Evolutionary conservation across 2,797 vertebrate species (phyloP), one percentile per base, ranked within the genome.

Genomic region (Fratercula arctica): DNA sequence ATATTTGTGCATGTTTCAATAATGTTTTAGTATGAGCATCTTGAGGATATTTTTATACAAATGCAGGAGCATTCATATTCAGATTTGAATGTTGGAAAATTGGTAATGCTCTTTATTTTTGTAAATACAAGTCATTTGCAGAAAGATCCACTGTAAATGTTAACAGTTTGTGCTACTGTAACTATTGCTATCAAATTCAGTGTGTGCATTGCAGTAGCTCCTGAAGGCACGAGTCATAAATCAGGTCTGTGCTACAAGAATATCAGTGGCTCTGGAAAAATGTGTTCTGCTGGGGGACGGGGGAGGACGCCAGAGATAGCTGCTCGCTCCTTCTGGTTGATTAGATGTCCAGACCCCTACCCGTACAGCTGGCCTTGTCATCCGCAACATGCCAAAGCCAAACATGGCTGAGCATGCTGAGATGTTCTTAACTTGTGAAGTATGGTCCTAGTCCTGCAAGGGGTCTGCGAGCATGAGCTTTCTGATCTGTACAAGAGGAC

Each of bases 211-310:
- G 68, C 89, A 53, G 84, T 50, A 82, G 41, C 84, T 96, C 75
- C 39, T 63, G 85, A 69, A 85, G 77, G 56, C 74, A 63, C 50
- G 19, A 8, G 21, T 63, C 56, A 64, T 93, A 85, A 93, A 74
- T 79, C 84, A 94, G 67, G 39, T 60, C 81, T 76, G n/a, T 54
- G 37, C 85, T 87, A 69, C 70, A 87, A 35, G 77, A 73, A 28
- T 87, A 87, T 89, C 78, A 46, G 83, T 85, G 91, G 78, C 90
- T 93, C 56, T n/a, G 61, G 86, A 96, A 95, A 93, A 95, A 94
- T 89, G 64, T 64, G 84, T 81, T 82, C 83, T 89, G 88, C 80
- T 73, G 83, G 31, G 64, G 64, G n/a, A 79, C 3, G 1, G 82
- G 63, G 89, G 90, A 96, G 90, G 90, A 87, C 41, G 0, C 92